Conservation (phyloP, 2,888 invertebrate species). For the Drosophila siamana region DNA sequence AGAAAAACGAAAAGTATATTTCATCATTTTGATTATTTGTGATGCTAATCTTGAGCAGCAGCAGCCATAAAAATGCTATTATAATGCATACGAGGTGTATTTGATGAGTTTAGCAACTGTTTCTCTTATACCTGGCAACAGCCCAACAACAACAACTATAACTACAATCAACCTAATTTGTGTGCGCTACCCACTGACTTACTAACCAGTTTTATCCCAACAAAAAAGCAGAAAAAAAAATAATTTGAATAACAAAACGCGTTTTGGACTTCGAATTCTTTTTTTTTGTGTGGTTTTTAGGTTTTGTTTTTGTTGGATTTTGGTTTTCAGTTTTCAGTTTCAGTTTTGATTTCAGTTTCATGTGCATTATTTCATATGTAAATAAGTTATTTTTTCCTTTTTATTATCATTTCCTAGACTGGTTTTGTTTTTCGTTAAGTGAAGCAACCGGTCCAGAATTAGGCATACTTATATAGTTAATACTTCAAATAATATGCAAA, state of each 20-base stretch:
- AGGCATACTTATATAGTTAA: slow-evolving; percentile 49
- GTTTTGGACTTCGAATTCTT: slow-evolving; percentile 51
- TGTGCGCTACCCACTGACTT: slow-evolving; percentile 78
- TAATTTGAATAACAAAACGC: slow-evolving; percentile 76
- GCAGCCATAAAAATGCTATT: slow-evolving; percentile 54
- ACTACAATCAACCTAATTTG: slow-evolving; percentile 62
- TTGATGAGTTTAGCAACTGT: slow-evolving; percentile 54
- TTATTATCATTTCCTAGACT: slow-evolving; percentile 50
- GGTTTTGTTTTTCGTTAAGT: slow-evolving; percentile 45
- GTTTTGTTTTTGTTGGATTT: slow-evolving; percentile 27
- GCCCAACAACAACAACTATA: slow-evolving; percentile 5
- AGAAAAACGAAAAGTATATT: slow-evolving; percentile 50
- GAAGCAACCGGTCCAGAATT: slow-evolving; percentile 69
- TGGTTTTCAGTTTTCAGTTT: slow-evolving; percentile 37
- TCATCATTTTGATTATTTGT: slow-evolving; percentile 51
- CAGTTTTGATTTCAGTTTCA: slow-evolving; percentile 68
- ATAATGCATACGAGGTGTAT: slow-evolving; percentile 40
- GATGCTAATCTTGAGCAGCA: slow-evolving; percentile 42
- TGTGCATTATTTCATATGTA: slow-evolving; percentile 70
- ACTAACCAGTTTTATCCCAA: slow-evolving; percentile 77
- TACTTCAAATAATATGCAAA: slow-evolving; percentile 27
- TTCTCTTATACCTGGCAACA: slow-evolving; percentile 39
- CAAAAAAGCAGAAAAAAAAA: slow-evolving; percentile 24
- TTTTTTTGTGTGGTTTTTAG: slow-evolving; percentile 23
- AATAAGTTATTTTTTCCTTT: slow-evolving; percentile 36